Evolutionary conservation across 2,797 vertebrate species (phyloP).

Genomic region (Phataginus tetradactyla): DNA sequence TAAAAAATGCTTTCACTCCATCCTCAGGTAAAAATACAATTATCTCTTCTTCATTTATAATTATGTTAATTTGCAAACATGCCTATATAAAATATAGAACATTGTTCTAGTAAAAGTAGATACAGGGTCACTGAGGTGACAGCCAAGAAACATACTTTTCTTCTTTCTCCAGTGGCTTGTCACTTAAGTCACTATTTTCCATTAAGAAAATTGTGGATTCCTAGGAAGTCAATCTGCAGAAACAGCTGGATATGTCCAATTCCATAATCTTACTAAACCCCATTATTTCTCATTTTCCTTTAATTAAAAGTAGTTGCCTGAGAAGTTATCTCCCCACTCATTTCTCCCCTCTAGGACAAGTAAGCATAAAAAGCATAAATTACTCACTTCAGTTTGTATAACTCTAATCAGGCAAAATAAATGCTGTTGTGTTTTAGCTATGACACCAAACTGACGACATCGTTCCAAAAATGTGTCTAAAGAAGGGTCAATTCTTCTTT

Average conservation of each 20-base stretch:
- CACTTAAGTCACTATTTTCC: constrained; percentile 20
- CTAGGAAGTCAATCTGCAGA: constrained; percentile 2
- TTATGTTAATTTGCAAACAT: constrained; percentile 22
- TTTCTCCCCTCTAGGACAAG: constrained; percentile 12
- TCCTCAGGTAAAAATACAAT: neutral
- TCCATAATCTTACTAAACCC: constrained; percentile 12
- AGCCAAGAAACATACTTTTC: constrained; percentile 36
- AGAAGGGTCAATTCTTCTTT: constrained; percentile 95
- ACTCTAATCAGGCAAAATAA: constrained; percentile 97
- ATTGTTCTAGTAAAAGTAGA: neutral
- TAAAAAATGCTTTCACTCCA: neutral
- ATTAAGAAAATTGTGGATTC: neutral
- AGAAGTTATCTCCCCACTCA: neutral
- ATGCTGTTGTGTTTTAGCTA: constrained; percentile 97
- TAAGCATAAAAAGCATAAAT: constrained; percentile 31
- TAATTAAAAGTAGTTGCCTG: constrained; percentile 14
- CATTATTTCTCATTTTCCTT: constrained; percentile 35
- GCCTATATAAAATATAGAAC: neutral
- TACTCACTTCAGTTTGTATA: constrained; percentile 95
- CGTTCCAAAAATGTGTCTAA: constrained; percentile 95
- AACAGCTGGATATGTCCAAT: neutral
- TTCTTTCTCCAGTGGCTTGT: neutral
- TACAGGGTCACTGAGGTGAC: neutral
- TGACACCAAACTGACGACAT: constrained; percentile 97
- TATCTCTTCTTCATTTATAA: constrained; percentile 1